These are phyloP conservation scores for Neomonachus schauinslandi DNA, from an alignment of 2,113 vertebrate species.

Conservation along the genomic window DNA sequence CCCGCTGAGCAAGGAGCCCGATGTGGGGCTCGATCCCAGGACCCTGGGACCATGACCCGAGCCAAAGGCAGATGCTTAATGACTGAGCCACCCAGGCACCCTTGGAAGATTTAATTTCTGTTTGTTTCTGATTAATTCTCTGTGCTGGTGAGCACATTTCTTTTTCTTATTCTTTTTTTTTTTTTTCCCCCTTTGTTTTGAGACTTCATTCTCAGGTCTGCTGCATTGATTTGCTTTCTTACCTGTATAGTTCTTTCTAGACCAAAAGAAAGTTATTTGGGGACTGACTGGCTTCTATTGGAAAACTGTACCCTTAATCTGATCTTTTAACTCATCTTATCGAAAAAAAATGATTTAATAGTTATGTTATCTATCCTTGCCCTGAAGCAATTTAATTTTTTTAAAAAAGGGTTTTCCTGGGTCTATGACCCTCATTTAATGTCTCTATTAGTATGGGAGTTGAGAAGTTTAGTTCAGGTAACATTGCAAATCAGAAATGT, in stretches of 20 bases:
- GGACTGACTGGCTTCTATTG: background rate
- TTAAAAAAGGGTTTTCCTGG: background rate
- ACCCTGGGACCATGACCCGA: too few relatives aligned
- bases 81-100: too few relatives aligned
- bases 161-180: background rate
- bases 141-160: background rate
- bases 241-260: background rate
- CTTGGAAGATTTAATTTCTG: background rate
- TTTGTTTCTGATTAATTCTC: background rate
- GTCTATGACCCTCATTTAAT: background rate
- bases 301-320: background rate
- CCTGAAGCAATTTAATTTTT: background rate
- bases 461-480: background rate
- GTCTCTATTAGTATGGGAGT: background rate
- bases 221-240: background rate
- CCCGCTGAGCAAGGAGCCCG: too few relatives aligned
- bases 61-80: too few relatives aligned
- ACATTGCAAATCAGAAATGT: background rate
- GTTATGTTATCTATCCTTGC: background rate
- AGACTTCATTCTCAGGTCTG: background rate
- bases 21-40: too few relatives aligned
- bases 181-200: background rate
- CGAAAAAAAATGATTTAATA: background rate
- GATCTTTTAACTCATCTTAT: background rate
- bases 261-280: background rate